Base-by-base conservation (phyloP, 1,140 invertebrate species). In the Pygmarrhopalites habei region DNA sequence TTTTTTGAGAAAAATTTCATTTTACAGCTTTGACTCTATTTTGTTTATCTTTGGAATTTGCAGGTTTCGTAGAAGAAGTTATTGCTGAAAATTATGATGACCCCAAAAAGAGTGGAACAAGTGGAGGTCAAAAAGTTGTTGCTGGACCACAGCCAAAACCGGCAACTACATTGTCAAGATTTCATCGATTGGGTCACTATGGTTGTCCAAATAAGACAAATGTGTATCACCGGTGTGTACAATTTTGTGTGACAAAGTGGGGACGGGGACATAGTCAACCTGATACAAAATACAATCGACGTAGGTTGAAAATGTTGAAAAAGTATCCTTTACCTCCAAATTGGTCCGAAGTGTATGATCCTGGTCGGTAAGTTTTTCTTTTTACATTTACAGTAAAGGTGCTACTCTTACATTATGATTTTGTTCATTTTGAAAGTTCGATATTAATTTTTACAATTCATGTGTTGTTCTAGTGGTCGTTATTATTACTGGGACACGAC, bases 171-270 rank as follows among this genome's bases (percentile, higher is more conserved):
- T 12, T 62, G 12, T 58, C 58, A 39, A 62, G 60, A 35, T 64
- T 65, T 57, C 59, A 65, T 23, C 51, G 58, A 44, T 35, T 68
- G 76, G 83, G 84, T 30, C 85, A 85, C 68, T 82, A 82, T 70
- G 87, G 88, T 3, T 99, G 96, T 76, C 96, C 96, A 2, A 98
- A 98, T 74, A 97, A 95, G 77, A 89, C 83, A 71, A 99, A 98
- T 74, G 87, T 92, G 62, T 94, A 88, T 76, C 96, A 99, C 75
- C 86, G 92, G 65, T 99, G 96, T 77, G 84, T 83, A 1, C 82
- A 84, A 26, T 95, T 83, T 77, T 99, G 96, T 78, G 85, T 88
- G 59, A 87, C 90, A 73, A 82, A 85, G 51, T 99, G 92, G 90
- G 89, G 87, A 66, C 81, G 82, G 64, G 87, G 90, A 25, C 83